These are phyloP conservation scores for Poecilia wingei DNA, from an alignment of 2,797 vertebrate genomes.

Conservation along the genomic window DNA sequence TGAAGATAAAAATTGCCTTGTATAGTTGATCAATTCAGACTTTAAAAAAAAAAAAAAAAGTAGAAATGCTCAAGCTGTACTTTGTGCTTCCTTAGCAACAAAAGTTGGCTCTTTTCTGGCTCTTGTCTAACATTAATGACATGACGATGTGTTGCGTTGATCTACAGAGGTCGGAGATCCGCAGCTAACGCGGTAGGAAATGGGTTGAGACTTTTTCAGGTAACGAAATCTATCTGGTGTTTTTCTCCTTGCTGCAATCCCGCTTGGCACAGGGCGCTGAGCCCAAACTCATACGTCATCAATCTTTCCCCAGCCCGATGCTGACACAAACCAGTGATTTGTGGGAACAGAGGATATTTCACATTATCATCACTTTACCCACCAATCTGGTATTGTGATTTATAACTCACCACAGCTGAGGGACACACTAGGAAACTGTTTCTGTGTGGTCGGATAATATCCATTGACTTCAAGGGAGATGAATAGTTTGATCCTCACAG, in stretches of 20 bases:
- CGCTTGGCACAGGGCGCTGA: slow-evolving; percentile 28
- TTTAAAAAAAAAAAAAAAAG: slow-evolving; percentile 13
- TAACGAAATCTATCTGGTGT: slow-evolving; percentile 31
- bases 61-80: not conserved
- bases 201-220: slow-evolving; percentile 24
- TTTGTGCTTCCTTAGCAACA: slow-evolving; percentile 17
- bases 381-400: slow-evolving; percentile 68
- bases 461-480: slow-evolving; percentile 55
- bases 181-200: slow-evolving; percentile 14
- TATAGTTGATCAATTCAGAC: slow-evolving; percentile 10
- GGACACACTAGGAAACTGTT: slow-evolving; percentile 64
- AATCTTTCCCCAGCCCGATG: slow-evolving; percentile 66
- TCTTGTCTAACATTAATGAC: slow-evolving; percentile 24
- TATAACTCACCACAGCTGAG: slow-evolving; percentile 55
- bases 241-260: slow-evolving; percentile 29
- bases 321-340: slow-evolving; percentile 54
- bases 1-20: slow-evolving; percentile 11
- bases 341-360: slow-evolving; percentile 64
- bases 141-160: slow-evolving; percentile 23
- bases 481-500: slow-evolving; percentile 41
- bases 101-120: slow-evolving; percentile 8
- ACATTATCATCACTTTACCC: slow-evolving; percentile 62
- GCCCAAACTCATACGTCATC: slow-evolving; percentile 72
- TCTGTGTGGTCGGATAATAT: slow-evolving; percentile 52
- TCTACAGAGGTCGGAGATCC: slow-evolving; percentile 14